Conservation (phyloP, 2,113 vertebrate genomes). For the Neofelis nebulosa region DNA sequence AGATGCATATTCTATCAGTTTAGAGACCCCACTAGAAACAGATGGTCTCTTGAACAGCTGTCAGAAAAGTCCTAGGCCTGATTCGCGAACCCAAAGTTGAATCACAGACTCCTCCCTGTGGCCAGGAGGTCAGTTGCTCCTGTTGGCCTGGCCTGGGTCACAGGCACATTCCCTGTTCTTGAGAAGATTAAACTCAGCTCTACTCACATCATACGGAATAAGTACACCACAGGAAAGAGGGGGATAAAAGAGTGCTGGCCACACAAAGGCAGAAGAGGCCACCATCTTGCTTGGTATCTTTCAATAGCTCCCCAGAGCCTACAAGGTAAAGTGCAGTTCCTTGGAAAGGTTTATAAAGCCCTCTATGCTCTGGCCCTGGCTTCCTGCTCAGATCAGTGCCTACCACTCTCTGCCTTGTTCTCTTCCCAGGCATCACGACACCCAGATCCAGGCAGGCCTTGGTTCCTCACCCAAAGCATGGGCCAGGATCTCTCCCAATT, state of each 20-base stretch:
- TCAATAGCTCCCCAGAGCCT: background rate
- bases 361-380: background rate
- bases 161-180: background rate
- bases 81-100: background rate
- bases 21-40: background rate
- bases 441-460: background rate
- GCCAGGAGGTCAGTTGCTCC: background rate
- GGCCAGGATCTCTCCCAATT: background rate
- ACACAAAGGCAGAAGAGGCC: background rate
- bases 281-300: background rate
- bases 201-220: background rate
- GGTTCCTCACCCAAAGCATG: background rate
- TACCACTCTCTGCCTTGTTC: background rate
- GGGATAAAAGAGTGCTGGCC: background rate
- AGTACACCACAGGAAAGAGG: background rate
- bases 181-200: background rate
- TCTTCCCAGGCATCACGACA: background rate
- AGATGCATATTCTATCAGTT: background rate
- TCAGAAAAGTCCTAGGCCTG: background rate
- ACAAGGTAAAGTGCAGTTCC: background rate
- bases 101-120: background rate
- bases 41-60: background rate
- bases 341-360: background rate
- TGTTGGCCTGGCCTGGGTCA: background rate
- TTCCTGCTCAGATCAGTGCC: background rate